A percentile compares a stretch with the other conserved stretches of the same genome.
Conservation (phyloP, 2,888 invertebrate species). For the Cheilosia variabilis region DNA sequence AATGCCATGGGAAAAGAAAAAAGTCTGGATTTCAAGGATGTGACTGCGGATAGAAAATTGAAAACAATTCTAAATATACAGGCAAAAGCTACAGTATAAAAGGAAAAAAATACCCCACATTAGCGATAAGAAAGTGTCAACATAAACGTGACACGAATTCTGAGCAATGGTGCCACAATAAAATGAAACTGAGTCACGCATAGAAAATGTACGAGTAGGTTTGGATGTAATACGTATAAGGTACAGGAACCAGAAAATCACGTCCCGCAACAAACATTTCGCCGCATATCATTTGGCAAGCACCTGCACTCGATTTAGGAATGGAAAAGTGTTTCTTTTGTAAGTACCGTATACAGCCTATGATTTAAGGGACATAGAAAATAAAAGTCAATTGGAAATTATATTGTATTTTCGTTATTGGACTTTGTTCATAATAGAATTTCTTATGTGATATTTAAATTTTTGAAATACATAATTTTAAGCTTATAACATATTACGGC, state of each 20-base stretch:
- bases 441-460: not conserved
- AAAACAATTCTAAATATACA: constrained; percentile 60
- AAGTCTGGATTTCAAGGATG: constrained; percentile 3
- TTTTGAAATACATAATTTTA: too few species aligned
- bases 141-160: constrained; percentile 68
- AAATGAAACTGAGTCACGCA: constrained; percentile 52
- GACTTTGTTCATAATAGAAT: not conserved
- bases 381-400: not conserved
- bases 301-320: constrained; percentile 39
- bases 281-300: constrained; percentile 58
- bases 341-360: not conserved
- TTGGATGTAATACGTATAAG: constrained; percentile 8
- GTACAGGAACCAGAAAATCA: constrained; percentile 49
- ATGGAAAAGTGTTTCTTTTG: constrained; percentile 21
- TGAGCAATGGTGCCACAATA: constrained; percentile 47
- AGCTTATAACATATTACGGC: too few species aligned
- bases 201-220: constrained; percentile 27
- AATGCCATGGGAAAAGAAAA: not conserved
- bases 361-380: not conserved
- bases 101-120: constrained; percentile 52
- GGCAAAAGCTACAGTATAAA: constrained; percentile 24
- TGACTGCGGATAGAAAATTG: constrained; percentile 62
- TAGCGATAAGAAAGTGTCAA: constrained; percentile 74
- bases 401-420: not conserved
- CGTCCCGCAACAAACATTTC: constrained; percentile 48